These are phyloP conservation scores for Dastarcus helophoroides DNA, from an alignment of 2,888 invertebrate species.

Conservation along the genomic window DNA sequence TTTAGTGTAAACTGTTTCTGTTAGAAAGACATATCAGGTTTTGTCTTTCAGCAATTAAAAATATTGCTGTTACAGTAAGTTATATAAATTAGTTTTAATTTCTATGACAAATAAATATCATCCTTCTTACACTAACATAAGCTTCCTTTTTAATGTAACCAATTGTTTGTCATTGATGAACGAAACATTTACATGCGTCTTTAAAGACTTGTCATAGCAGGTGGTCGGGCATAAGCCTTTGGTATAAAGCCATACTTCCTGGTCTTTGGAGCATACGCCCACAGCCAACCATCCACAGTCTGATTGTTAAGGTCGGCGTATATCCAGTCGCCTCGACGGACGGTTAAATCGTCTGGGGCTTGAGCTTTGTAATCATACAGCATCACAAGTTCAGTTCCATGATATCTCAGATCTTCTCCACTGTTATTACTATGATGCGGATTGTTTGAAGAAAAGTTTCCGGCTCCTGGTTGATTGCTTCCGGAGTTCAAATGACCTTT, in stretches of 20 bases:
- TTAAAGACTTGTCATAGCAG: constrained; percentile 78
- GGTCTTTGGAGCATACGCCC: constrained; percentile 89
- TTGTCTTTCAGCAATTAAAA: too few relatives aligned
- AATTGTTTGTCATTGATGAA: too few relatives aligned
- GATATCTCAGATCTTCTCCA: constrained; percentile 60
- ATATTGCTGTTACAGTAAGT: too few relatives aligned
- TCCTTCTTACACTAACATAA: too few relatives aligned
- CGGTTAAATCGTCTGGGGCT: constrained; percentile 85
- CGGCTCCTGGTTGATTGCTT: constrained; percentile 20
- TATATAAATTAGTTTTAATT: too few relatives aligned
- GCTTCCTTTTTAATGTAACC: too few relatives aligned
- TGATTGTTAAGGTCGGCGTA: constrained; percentile 89
- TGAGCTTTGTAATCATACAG: constrained; percentile 92
- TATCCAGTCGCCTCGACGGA: constrained; percentile 87
- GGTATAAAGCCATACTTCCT: constrained; percentile 92
- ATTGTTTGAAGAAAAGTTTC: constrained; percentile 14
- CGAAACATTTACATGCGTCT: too few relatives aligned
- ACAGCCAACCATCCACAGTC: constrained; percentile 89
- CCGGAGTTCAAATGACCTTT: constrained; percentile 39
- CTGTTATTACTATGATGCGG: constrained; percentile 27
- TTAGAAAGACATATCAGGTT: too few relatives aligned
- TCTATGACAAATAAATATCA: too few relatives aligned
- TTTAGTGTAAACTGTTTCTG: too few relatives aligned
- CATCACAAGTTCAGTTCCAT: constrained; percentile 87
- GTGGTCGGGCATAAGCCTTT: constrained; percentile 85